Conservation (phyloP, 2,888 invertebrate species). For the Panopea generosa region DNA sequence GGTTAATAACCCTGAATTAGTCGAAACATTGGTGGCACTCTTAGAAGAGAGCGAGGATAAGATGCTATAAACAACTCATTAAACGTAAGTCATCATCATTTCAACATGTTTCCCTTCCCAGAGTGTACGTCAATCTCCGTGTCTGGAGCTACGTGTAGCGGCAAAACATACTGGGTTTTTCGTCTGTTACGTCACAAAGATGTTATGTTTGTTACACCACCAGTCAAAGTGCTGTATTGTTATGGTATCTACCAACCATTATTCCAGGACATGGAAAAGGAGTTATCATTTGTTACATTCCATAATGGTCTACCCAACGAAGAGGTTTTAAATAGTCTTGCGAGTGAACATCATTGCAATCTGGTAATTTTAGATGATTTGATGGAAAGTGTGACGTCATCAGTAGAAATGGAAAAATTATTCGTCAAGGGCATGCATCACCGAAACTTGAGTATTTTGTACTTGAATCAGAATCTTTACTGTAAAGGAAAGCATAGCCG, state of each 20-base stretch:
- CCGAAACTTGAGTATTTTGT: constrained; percentile 34
- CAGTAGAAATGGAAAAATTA: constrained; percentile 42
- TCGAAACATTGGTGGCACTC: constrained; percentile 22
- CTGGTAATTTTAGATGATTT: constrained; percentile 42
- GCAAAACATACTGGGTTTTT: constrained; percentile 10
- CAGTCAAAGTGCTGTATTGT: not conserved
- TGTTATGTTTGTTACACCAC: not conserved
- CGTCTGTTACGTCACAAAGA: not conserved
- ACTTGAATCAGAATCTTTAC: constrained; percentile 41
- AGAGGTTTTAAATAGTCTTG: constrained; percentile 21
- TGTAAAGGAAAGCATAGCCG: constrained; percentile 26
- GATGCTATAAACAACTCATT: not conserved
- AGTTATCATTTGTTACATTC: too few relatives aligned
- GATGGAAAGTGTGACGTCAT: constrained; percentile 51
- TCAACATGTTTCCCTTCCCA: constrained; percentile 41
- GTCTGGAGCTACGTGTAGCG: constrained; percentile 31
- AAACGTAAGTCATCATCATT: not conserved
- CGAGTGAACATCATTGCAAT: constrained; percentile 25
- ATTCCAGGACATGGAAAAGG: constrained; percentile 19
- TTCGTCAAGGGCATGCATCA: constrained; percentile 56
- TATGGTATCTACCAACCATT: not conserved
- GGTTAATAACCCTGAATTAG: constrained; percentile 22
- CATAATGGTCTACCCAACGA: constrained; percentile 44
- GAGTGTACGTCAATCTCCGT: constrained; percentile 39
- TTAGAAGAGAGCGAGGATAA: constrained; percentile 23